Evolutionary conservation across 2,797 vertebrate species (phyloP).

Genomic region (Amazona ochrocephala): DNA sequence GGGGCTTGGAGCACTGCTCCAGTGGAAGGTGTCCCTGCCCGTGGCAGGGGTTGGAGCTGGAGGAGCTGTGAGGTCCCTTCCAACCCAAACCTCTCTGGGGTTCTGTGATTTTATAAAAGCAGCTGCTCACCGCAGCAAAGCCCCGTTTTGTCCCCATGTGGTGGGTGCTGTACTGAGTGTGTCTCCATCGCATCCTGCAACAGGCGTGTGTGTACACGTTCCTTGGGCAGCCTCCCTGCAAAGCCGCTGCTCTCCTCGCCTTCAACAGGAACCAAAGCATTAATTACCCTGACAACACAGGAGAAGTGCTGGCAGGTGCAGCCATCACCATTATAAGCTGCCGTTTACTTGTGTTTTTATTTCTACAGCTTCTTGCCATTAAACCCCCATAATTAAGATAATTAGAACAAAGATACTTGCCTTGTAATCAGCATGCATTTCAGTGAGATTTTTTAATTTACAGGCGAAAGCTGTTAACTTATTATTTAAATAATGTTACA

Average conservation of each 20-base stretch:
- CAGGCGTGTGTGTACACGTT: accelerated
- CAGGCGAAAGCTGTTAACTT: conserved; percentile 65
- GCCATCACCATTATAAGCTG: conserved; percentile 26
- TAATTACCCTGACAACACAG: background rate
- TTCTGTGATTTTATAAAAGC: background rate
- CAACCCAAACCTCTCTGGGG: background rate
- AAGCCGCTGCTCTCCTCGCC: background rate
- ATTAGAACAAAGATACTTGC: conserved; percentile 73
- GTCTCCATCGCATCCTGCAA: accelerated
- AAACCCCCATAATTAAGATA: conserved; percentile 73
- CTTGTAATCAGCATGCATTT: conserved; percentile 72
- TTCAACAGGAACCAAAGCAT: background rate
- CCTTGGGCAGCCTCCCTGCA: background rate
- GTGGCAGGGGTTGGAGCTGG: too few relatives aligned
- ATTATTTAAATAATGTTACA: conserved; percentile 67
- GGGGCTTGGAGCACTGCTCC: too few relatives aligned
- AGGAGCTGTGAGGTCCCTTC: background rate
- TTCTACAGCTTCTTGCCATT: conserved; percentile 67
- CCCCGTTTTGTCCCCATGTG: accelerated
- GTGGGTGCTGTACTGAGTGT: background rate
- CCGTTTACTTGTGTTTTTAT: conserved; percentile 67
- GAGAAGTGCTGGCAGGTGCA: conserved; percentile 30
- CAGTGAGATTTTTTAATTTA: conserved; percentile 65
- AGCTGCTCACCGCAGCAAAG: background rate
- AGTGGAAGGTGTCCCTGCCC: background rate